phyloP scores from a whole-genome alignment of 2,888 invertebrate genomes.

The Platycheirus rosarum region DNA sequence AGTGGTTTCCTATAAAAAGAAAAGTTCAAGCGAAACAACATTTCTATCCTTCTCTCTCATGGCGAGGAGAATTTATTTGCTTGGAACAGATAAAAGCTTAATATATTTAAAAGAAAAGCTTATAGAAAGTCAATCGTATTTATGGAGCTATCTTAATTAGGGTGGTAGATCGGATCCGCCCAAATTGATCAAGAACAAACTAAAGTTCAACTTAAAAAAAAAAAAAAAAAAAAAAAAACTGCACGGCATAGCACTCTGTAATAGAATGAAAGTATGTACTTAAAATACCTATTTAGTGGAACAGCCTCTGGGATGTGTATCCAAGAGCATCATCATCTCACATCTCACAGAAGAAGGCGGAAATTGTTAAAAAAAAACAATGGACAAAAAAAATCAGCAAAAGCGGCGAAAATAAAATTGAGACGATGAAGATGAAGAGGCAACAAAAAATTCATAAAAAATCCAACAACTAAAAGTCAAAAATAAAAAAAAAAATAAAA shows the following conservation, averaged over 20 bases:
- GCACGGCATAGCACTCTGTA: slow-evolving; percentile 17
- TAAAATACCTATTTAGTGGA: slow-evolving; percentile 53
- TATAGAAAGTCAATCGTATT: neutral
- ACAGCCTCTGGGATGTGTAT: slow-evolving; percentile 60
- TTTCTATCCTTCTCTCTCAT: too few relatives aligned
- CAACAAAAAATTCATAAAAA: slow-evolving; percentile 42
- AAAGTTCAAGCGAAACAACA: too few relatives aligned
- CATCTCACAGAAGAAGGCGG: slow-evolving; percentile 37
- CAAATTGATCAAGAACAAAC: slow-evolving; percentile 19
- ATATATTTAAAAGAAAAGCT: too few relatives aligned
- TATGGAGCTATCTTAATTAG: slow-evolving; percentile 46
- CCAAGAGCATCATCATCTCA: slow-evolving; percentile 47
- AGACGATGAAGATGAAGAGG: slow-evolving; percentile 67
- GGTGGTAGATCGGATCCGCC: slow-evolving; percentile 35
- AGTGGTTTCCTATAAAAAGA: too few relatives aligned
- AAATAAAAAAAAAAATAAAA: slow-evolving; percentile 42
- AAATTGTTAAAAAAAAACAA: slow-evolving; percentile 54
- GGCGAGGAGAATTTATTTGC: too few relatives aligned
- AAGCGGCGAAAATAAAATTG: slow-evolving; percentile 68
- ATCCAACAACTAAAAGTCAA: slow-evolving; percentile 29
- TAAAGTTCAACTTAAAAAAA: slow-evolving; percentile 3
- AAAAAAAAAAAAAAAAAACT: neutral
- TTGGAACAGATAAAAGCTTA: too few relatives aligned
- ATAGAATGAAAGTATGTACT: slow-evolving; percentile 49
- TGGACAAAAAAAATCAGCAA: slow-evolving; percentile 60